Percentiles rank a stretch among this genome's conserved stretches.
phyloP scores from a whole-genome alignment of 1,140 invertebrate genomes.

The Drosophila tropicalis region DNA sequence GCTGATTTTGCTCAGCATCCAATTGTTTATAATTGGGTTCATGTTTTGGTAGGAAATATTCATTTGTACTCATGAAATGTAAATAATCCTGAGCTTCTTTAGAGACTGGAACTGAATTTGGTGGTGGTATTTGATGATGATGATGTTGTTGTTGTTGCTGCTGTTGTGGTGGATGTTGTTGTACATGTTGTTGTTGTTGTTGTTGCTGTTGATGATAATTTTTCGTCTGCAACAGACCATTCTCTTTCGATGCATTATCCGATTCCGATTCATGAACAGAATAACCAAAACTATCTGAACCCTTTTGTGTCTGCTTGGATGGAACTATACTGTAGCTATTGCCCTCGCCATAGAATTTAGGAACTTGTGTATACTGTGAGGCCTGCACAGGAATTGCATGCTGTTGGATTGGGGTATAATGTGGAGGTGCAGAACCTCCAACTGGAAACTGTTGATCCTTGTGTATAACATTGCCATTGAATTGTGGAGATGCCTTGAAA shows the following conservation, averaged over 20 bases:
- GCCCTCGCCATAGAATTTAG: constrained; percentile 27
- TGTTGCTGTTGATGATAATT: constrained; percentile 35
- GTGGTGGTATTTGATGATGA: constrained; percentile 32
- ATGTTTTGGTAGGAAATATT: constrained; percentile 72
- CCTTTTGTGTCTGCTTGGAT: constrained; percentile 33
- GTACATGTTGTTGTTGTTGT: no score
- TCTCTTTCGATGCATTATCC: constrained; percentile 42
- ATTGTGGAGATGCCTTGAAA: constrained; percentile 69
- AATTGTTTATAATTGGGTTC: constrained; percentile 73
- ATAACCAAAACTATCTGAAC: constrained; percentile 38
- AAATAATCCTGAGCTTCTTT: constrained; percentile 74
- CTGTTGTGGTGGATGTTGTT: no score
- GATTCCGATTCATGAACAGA: constrained; percentile 69
- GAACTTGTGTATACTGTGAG: constrained; percentile 45
- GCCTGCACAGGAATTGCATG: constrained; percentile 67
- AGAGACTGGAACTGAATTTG: constrained; percentile 33
- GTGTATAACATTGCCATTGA: constrained; percentile 59
- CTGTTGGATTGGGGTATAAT: constrained; percentile 50
- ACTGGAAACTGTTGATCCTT: constrained; percentile 44
- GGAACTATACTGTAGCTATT: constrained; percentile 33
- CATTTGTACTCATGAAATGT: constrained; percentile 77
- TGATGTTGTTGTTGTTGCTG: no score
- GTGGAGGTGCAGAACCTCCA: constrained; percentile 16
- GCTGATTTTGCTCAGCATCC: constrained; percentile 54
- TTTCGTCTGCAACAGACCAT: constrained; percentile 5